Conservation (phyloP, 2,888 invertebrate genomes). For the Caenorhabditis angaria region DNA sequence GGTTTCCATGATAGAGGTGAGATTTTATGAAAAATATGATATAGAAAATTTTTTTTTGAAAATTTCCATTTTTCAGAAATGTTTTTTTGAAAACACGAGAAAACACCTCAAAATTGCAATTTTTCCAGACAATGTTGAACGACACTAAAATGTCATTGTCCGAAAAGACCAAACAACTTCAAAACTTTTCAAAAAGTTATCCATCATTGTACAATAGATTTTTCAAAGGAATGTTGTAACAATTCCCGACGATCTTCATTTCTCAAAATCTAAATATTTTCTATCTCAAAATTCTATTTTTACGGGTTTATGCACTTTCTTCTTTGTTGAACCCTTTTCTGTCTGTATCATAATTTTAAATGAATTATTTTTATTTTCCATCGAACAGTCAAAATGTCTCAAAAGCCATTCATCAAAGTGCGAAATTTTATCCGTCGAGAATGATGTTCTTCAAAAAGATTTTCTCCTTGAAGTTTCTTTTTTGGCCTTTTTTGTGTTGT, state of each 20-base stretch:
- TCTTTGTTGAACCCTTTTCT: not conserved
- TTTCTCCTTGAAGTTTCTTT: too few species aligned
- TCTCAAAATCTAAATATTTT: too few species aligned
- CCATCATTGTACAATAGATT: conserved; percentile 21
- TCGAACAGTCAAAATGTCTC: too few species aligned
- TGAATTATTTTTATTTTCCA: too few species aligned
- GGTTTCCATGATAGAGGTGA: conserved; percentile 37
- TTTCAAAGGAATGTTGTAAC: conserved; percentile 19
- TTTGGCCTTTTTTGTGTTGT: too few species aligned
- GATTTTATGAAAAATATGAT: too few species aligned
- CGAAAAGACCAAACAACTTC: conserved; percentile 31
- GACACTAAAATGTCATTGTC: conserved; percentile 23
- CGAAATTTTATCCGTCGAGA: too few species aligned
- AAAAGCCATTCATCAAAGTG: too few species aligned
- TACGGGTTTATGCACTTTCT: not conserved
- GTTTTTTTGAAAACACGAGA: too few species aligned
- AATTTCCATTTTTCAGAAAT: not conserved
- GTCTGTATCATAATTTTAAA: not conserved
- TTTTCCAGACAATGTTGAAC: conserved; percentile 26
- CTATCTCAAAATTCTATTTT: not conserved
- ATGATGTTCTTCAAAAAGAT: too few species aligned
- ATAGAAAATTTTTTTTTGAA: conserved; percentile 1
- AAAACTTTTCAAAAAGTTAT: conserved; percentile 25
- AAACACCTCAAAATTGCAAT: not conserved
- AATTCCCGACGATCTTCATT: too few species aligned